Evolutionary conservation across 2,797 vertebrate species (phyloP), one percentile per base, ranked within the genome.

Genomic region (Tenualosa thibaudeaui): DNA sequence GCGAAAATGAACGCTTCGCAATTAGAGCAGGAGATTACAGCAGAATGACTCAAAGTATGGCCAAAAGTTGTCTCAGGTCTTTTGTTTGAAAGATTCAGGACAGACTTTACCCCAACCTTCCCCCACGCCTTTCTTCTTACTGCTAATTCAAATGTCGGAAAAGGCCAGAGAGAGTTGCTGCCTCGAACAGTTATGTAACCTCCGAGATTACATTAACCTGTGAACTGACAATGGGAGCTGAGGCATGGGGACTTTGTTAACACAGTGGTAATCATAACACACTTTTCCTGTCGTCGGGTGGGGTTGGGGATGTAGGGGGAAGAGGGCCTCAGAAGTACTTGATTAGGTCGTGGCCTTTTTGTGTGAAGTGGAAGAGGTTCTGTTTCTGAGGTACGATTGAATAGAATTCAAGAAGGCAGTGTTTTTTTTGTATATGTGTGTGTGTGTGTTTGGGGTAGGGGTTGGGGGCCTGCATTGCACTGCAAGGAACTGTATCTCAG

Each of bases 401-500:
- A 85, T 71, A 50, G 54, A 17, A 68, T 84, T 82, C 5, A 68
- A 50, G 43, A 53, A 19, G 5, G 68, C 26, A 26, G 31, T 26
- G 62, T 1, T 7, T 54, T 7, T 50, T 54, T 7, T 50, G 46
- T 12, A n/a, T 56, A 81, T 56, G 46, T 56, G 5, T 50, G 82
- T 51, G n/a, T 65, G 82, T 43, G 24, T 31, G 19, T 37, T 50
- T 68, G 54, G 4, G 13, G 31, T 17, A 1, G 2, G 68, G 15
- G 26, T 31, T 10, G 26, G 65, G 13, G 65, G 31, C 31, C 31
- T 31, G 31, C 1, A 31, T 3, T 10, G 65, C 58, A 71, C 26
- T 75, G 8, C 46, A 82, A 82, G 68, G 82, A 85, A 83, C 83
- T 83, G 89, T 87, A 83, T 82, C 87, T 90, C 92, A 93, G 94